Base-by-base conservation (phyloP, 1,140 invertebrate species). In the Pachypeltis micranthus region DNA sequence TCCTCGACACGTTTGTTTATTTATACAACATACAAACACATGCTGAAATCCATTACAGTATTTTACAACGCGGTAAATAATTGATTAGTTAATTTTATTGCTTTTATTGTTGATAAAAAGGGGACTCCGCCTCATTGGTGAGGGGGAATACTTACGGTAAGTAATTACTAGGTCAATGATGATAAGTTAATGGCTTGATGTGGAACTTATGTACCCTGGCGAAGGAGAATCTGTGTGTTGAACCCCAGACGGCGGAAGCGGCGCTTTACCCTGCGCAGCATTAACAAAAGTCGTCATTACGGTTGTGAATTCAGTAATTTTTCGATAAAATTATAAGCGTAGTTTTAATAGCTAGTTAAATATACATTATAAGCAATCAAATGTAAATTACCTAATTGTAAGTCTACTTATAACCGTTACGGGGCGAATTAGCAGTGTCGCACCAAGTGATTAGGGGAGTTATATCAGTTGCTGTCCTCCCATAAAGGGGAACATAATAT, bases 151-250 rank as follows among this genome's bases (percentile, higher is more conserved):
- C 28, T 21, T 34, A 29, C 27, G 19, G 27, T 59, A 59, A 19
- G 27, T 19, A 28, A 57, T n/a, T 59, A 24, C 27, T 28, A 19
- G 10, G n/a, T 28, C 16, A 14, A 2, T 39, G 16, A 12, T 29
- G 25, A 59, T 63, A 29, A 63, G 26, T 63, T 63, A 63, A 56
- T 63, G 57, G 31, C 62, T 63, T 44, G 62, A 63, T 44, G 62
- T 63, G 34, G 62, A 63, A 58, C 62, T 63, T 44, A 51, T 34
- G 31, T 63, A 63, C 29, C 62, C 62, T 44, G 56, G 62, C 10
- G 62, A 63, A 10, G 62, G 62, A 1, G 62, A 63, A 59, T 63
- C 62, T 39, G 47, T n/a, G 28, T 63, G 27, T 28, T 59, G 58
- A 2, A n/a, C 28, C 28, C 51, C 62, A 56, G 61, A 56, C 31